A percentile compares a stretch with the other conserved stretches of the same genome.
phyloP scores from a whole-genome alignment of 2,888 invertebrate genomes.

The Oscheius sp. region DNA sequence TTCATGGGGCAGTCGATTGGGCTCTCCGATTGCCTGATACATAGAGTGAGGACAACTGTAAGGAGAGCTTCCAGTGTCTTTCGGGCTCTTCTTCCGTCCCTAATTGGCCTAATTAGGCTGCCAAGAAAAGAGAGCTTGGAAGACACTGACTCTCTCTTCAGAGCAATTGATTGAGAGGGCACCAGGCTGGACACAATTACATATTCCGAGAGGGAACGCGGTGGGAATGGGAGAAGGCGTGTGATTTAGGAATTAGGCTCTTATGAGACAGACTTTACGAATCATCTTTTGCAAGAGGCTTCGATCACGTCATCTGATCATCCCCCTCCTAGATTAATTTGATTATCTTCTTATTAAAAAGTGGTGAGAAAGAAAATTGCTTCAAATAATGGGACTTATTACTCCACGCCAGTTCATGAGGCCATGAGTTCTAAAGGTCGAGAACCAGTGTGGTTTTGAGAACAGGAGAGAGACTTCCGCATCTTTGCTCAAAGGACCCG shows the following conservation, averaged over 20 bases:
- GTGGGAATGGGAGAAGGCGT: conserved; percentile 7
- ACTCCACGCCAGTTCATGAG: no score
- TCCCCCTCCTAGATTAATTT: conserved; percentile 1
- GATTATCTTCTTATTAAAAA: not conserved
- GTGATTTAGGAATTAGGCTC: conserved; percentile 26
- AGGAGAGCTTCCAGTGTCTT: no score
- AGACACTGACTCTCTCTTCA: not conserved
- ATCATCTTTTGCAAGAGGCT: not conserved
- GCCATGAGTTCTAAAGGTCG: no score
- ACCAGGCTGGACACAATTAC: conserved; percentile 18
- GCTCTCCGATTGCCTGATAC: conserved; percentile 16
- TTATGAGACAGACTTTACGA: not conserved
- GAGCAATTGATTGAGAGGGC: conserved; percentile 14
- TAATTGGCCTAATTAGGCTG: conserved; percentile 26
- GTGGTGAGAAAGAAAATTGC: no score
- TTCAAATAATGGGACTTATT: no score
- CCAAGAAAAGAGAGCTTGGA: not conserved
- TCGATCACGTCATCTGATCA: conserved; percentile 1
- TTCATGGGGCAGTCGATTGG: conserved; percentile 36
- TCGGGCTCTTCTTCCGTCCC: not conserved
- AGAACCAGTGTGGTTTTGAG: no score
- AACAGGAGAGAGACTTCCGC: no score
- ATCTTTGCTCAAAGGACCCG: no score
- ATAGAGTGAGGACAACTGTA: no score
- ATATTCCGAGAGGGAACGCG: conserved; percentile 11